Evolutionary conservation across 2,888 invertebrate species (phyloP), one percentile per base, ranked within the genome.

Genomic region (Metopia argyrocephala): DNA sequence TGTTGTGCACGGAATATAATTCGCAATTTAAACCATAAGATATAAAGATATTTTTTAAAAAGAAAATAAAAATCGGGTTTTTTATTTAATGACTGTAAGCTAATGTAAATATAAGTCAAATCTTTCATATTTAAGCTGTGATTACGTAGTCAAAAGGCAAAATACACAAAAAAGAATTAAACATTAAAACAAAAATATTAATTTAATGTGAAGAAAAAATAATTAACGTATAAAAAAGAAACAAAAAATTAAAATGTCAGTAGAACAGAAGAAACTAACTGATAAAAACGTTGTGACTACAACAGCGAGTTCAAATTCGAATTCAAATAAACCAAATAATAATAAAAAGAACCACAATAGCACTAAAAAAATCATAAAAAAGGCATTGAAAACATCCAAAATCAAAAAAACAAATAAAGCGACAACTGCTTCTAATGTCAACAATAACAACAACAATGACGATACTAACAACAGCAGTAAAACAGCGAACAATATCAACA

Each of bases 111-210:
- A 50, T 48, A 69, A 75, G 52, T 73, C 68, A 68, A 38, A 12
- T 15, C 52, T 38, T 45, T 27, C n/a, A 28, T 45, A 64, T 61
- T 65, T 76, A 76, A 69, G 57, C 69, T 59, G 74, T 66, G 74
- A 81, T 81, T 81, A 75, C 78, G 81, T 74, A 78, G 65, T 56
- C 76, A 69, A 45, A 76, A 38, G 45, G 73, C 57, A 76, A 62
- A 56, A 28, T 45, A 54, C 21, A 66, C 21, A 23, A 46, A 56
- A 57, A 65, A 70, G 27, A 15, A 45, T 27, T 59, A 21, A 15
- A 46, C 23, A 59, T 27, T 62, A 57, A 38, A 38, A 52, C 18
- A 12, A 38, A 38, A 3, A 38, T 12, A 12, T 38, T 38, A 31
- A 3, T 31, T 31, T 31, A 31, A 31, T 31, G 31, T 12, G 12